A percentile compares a stretch with the other conserved stretches of the same genome.
Evolutionary conservation across 2,113 vertebrate genomes (phyloP).

Genomic region (Aphyosemion australe): DNA sequence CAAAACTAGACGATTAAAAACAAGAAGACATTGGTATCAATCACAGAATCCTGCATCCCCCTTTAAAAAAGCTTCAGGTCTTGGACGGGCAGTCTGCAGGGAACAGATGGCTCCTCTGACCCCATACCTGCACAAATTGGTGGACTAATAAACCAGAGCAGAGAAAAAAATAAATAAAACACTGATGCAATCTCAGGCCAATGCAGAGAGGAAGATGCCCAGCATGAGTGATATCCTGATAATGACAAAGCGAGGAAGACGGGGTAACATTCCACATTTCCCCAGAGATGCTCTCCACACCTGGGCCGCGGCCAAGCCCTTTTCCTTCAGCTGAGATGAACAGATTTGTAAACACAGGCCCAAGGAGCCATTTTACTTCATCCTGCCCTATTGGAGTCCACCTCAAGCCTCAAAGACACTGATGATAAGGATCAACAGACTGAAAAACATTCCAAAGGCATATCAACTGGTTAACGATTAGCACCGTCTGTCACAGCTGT

Average conservation of each 20-base stretch:
- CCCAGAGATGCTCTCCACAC: slow-evolving; percentile 16
- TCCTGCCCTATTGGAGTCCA: not conserved
- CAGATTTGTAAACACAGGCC: not conserved
- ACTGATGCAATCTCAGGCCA: slow-evolving; percentile 7
- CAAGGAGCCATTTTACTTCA: not conserved
- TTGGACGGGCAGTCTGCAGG: slow-evolving; percentile 41
- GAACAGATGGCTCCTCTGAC: slow-evolving; percentile 58
- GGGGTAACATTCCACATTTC: slow-evolving; percentile 28
- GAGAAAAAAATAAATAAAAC: not conserved
- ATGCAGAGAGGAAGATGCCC: slow-evolving; percentile 33
- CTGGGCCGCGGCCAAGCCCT: slow-evolving; percentile 11
- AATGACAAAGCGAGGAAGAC: slow-evolving; percentile 46
- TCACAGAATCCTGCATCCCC: slow-evolving; percentile 2
- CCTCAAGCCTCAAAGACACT: not conserved
- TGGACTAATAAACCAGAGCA: slow-evolving; percentile 29
- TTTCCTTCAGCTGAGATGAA: slow-evolving; percentile 14
- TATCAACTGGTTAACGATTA: slow-evolving; percentile 3
- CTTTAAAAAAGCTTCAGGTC: slow-evolving; percentile 33
- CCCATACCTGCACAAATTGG: slow-evolving; percentile 29
- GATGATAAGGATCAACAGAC: not conserved
- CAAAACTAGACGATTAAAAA: slow-evolving; percentile 6
- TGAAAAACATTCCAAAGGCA: slow-evolving; percentile 25
- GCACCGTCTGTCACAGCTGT: slow-evolving; percentile 4
- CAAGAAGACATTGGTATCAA: not conserved
- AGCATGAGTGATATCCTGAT: slow-evolving; percentile 48